Conservation (phyloP, 2,888 invertebrate genomes). For the Meiosimyza platycephala region DNA sequence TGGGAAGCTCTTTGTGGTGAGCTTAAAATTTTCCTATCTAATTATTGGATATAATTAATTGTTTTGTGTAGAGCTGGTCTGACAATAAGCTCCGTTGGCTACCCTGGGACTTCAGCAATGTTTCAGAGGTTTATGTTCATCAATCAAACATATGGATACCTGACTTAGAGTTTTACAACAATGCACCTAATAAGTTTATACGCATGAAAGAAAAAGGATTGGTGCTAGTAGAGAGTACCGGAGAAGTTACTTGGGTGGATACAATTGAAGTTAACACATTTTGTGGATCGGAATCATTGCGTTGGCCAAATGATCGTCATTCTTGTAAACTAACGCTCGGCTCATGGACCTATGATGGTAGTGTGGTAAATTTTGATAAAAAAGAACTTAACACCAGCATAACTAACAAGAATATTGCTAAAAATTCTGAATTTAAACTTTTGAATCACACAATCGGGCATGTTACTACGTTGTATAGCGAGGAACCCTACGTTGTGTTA, state of each 20-base stretch:
- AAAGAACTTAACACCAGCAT: conserved; percentile 24
- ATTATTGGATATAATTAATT: too few relatives aligned
- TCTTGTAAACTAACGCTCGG: conserved; percentile 74
- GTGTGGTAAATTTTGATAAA: conserved; percentile 67
- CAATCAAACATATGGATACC: conserved; percentile 81
- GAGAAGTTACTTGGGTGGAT: conserved; percentile 74
- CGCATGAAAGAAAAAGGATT: conserved; percentile 47
- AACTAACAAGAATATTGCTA: conserved; percentile 23
- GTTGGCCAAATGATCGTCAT: conserved; percentile 82
- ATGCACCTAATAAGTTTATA: conserved; percentile 70
- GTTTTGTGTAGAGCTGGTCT: conserved; percentile 72
- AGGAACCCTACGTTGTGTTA: conserved; percentile 70
- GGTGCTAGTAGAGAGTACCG: conserved; percentile 56
- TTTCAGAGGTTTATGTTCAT: conserved; percentile 71
- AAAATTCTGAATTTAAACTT: conserved; percentile 57
- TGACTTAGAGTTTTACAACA: conserved; percentile 77
- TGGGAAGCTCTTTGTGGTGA: conserved; percentile 48
- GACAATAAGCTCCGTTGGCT: conserved; percentile 81
- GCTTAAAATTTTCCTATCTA: neutral
- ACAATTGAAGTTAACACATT: conserved; percentile 74
- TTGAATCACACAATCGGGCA: conserved; percentile 59
- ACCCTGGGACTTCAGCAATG: conserved; percentile 72
- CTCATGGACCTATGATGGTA: conserved; percentile 76
- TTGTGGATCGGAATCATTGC: conserved; percentile 73
- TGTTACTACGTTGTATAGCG: conserved; percentile 61